A percentile compares a stretch with the other conserved stretches of the same genome.
Evolutionary conservation across 2,797 vertebrate genomes (phyloP).

Genomic region (Orientallactaga sibirica): DNA sequence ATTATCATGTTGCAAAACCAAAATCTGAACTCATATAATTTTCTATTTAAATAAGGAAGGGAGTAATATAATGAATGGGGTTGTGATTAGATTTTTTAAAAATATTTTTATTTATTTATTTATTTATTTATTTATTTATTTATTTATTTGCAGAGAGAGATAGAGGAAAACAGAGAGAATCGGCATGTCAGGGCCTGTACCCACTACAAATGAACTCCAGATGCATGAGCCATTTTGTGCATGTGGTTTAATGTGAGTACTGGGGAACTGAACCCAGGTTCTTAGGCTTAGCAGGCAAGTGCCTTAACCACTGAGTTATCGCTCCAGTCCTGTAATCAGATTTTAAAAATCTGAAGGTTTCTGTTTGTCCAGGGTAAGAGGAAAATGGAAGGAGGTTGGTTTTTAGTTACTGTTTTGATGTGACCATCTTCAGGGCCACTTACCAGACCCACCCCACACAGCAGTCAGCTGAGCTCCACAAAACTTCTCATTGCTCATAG

Average conservation of each 20-base stretch:
- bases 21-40: constrained; percentile 53
- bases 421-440: neutral
- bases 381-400: constrained; percentile 12
- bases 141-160: no score
- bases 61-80: neutral
- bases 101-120: neutral
- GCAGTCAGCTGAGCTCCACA: neutral
- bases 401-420: neutral
- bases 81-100: constrained; percentile 10
- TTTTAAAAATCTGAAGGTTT: neutral
- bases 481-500: neutral
- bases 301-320: no score
- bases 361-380: neutral
- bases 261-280: no score
- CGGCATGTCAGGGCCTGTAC: no score
- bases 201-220: no score
- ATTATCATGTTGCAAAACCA: constrained; percentile 52
- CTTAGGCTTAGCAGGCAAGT: no score
- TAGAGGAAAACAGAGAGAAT: no score
- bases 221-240: no score
- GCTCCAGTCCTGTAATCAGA: neutral
- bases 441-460: neutral
- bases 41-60: constrained; percentile 1
- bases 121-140: no score
- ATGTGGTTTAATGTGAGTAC: no score